phyloP scores from a whole-genome alignment of 2,888 invertebrate species.

The Formica aserva region DNA sequence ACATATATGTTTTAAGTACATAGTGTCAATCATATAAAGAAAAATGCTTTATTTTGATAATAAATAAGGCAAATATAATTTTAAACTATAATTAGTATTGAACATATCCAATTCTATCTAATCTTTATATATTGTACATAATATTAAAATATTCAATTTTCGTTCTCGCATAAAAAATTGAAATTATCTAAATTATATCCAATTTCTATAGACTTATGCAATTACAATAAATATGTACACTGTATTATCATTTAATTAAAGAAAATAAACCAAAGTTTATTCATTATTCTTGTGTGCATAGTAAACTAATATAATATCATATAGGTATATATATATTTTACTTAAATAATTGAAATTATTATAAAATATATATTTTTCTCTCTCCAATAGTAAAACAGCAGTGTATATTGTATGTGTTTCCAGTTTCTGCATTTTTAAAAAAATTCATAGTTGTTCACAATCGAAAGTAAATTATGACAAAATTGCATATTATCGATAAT shows the following conservation, averaged over 20 bases:
- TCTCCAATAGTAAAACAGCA: background rate
- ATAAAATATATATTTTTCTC: background rate
- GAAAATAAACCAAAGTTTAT: background rate
- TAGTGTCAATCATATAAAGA: background rate
- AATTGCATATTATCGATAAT: conserved; percentile 29
- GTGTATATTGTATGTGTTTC: background rate
- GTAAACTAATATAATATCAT: background rate
- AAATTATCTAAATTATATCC: background rate
- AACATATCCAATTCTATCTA: too few relatives aligned
- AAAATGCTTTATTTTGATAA: background rate
- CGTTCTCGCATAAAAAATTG: background rate
- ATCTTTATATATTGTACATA: background rate
- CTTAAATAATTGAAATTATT: background rate
- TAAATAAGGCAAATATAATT: background rate
- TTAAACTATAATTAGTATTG: background rate
- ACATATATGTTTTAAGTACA: too few relatives aligned
- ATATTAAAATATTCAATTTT: background rate
- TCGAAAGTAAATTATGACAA: background rate
- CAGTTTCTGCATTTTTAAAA: conserved; percentile 6
- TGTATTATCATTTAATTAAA: background rate
- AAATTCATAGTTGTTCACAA: background rate
- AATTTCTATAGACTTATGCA: background rate
- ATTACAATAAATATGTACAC: background rate
- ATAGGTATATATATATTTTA: background rate
- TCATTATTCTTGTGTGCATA: background rate